These are phyloP conservation scores for Brachylomia viminalis DNA, from an alignment of 2,888 invertebrate genomes.

Conservation along the genomic window DNA sequence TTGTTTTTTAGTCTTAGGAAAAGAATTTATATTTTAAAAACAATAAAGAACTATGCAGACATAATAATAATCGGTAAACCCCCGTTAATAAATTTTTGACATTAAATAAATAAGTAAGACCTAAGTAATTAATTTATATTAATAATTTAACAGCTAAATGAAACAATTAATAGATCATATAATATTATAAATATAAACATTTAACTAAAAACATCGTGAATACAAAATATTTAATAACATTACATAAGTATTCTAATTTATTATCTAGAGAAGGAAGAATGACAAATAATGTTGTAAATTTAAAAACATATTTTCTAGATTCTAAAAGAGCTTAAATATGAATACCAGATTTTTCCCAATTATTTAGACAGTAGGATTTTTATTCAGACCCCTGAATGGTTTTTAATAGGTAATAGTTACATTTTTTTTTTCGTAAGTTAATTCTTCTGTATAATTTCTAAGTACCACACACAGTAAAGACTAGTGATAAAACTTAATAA, in stretches of 20 bases:
- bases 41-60: background rate
- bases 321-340: constrained; percentile 21
- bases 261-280: constrained; percentile 46
- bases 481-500: background rate
- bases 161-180: constrained; percentile 10
- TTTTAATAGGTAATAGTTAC: background rate
- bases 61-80: background rate
- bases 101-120: background rate
- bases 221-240: constrained; percentile 35
- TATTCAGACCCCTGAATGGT: background rate
- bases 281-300: constrained; percentile 25
- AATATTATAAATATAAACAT: constrained; percentile 16
- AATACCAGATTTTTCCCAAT: background rate
- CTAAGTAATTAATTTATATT: background rate
- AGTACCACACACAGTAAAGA: background rate
- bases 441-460: background rate
- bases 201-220: constrained; percentile 24
- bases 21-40: background rate
- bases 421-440: background rate
- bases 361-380: background rate
- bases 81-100: background rate
- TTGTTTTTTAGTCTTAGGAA: background rate
- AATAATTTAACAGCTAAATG: constrained; percentile 19
- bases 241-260: constrained; percentile 40
- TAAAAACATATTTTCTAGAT: constrained; percentile 22